Base-by-base conservation (phyloP, 2,888 invertebrate species). In the Drosophila limbata region DNA sequence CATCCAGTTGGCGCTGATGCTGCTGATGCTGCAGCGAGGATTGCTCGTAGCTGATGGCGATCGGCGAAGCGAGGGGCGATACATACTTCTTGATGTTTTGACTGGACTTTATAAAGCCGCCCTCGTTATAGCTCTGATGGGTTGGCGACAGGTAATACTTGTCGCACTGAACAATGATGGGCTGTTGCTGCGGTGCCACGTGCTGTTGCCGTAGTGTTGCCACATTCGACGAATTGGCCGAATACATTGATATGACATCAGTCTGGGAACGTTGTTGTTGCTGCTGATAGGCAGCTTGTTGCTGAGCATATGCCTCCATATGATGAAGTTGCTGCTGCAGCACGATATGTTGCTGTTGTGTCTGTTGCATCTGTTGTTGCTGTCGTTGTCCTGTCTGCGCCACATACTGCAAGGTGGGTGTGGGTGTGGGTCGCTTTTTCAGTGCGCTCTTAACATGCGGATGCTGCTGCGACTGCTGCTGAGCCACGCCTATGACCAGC, bases 81-180 rank as follows among this genome's bases (percentile, higher is more conserved):
- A 91, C 77, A 57, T 92, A 92, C 60, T 91, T 90, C 62, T 92
- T 92, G n/a, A 92, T 91, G 51, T 91, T 91, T 57, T 92, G 92
- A 79, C 92, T 91, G 68, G 91, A 92, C 69, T 91, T 92, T 8
- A 92, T 91, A 39, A 92, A 92, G 50, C 91, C 91, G 3, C 91
- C 91, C 70, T 91, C 91, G 35, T 80, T 84, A 57, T 92, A 92
- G 57, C 80, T 89, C 50, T 91, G 91, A 77, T 91, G 92, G 1
- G 92, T 92, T 3, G 92, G 92, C 45, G 92, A 91, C 42, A 91
- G 60, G 72, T 92, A 92, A 47, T 92, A 92, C 76, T 92, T 92
- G 67, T 92, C 92, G 73, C 92, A 92, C 72, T 92, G 92, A 45
- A 92, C 91, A 11, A 90, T 90, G 62, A 91, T 91, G 68, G 79